Evolutionary conservation across 1,140 invertebrate genomes (phyloP).

Genomic region (Ectropis grisescens): DNA sequence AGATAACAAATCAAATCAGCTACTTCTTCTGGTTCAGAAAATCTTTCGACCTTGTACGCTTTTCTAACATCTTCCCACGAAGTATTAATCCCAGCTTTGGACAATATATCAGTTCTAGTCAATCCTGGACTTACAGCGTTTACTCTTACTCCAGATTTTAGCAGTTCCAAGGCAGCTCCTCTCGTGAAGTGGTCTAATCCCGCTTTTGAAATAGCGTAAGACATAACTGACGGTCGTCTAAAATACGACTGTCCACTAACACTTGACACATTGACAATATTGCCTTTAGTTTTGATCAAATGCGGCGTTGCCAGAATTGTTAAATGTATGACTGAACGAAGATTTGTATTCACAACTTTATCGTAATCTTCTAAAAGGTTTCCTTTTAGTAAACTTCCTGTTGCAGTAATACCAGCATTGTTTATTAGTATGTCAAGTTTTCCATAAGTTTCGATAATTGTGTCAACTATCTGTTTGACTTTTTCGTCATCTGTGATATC

Average conservation of each 20-base stretch:
- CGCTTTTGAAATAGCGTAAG: not conserved
- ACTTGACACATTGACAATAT: too few relatives aligned
- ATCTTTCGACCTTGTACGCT: not conserved
- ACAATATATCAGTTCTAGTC: conserved; percentile 4
- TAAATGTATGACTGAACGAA: conserved; percentile 76
- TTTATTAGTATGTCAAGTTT: conserved; percentile 78
- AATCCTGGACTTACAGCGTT: conserved; percentile 6
- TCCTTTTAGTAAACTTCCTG: conserved; percentile 54
- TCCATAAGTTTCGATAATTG: conserved; percentile 71
- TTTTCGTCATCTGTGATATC: conserved; percentile 77
- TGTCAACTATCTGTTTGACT: conserved; percentile 70
- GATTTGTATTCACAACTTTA: conserved; percentile 59
- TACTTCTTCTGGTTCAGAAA: conserved; percentile 8
- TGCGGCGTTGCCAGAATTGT: conserved; percentile 79
- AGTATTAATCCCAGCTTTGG: too few relatives aligned
- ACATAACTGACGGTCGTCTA: not conserved
- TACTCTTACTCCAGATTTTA: conserved; percentile 2
- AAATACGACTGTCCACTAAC: conserved; percentile 64
- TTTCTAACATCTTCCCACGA: not conserved
- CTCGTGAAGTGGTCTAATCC: not conserved
- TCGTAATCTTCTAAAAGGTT: conserved; percentile 9
- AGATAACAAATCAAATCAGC: conserved; percentile 10
- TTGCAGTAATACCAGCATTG: conserved; percentile 73
- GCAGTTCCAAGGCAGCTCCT: not conserved
- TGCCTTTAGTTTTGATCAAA: conserved; percentile 75